These are phyloP conservation scores for Carpatolechia fugitivella DNA, from an alignment of 2,888 invertebrate species.

Conservation along the genomic window DNA sequence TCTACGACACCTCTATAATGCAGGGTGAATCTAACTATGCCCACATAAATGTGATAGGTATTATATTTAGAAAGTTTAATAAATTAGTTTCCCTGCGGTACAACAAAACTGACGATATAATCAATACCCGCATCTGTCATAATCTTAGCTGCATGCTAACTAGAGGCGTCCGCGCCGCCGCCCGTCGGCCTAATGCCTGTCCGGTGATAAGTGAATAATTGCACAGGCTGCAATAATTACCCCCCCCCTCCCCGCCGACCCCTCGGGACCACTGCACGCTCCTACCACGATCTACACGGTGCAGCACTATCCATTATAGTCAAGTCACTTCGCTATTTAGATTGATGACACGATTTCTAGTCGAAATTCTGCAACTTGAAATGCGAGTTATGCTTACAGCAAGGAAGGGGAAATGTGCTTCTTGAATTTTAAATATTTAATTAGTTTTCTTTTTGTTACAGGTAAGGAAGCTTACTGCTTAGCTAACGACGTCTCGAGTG, in stretches of 20 bases:
- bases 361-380: neutral
- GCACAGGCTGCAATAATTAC: neutral
- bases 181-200: no score
- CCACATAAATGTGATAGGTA: no score
- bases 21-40: no score
- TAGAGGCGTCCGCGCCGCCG: no score
- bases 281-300: neutral
- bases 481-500: neutral
- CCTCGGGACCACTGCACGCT: neutral
- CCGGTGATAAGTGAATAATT: neutral
- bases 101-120: neutral
- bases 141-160: no score
- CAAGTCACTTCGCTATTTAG: constrained; percentile 1
- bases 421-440: neutral
- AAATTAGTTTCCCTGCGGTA: neutral
- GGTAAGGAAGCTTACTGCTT: neutral
- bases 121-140: constrained; percentile 7
- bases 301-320: neutral
- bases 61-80: no score
- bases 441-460: neutral
- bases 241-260: neutral
- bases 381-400: neutral
- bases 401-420: neutral
- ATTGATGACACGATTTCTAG: neutral
- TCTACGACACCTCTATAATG: no score